phyloP scores from a whole-genome alignment of 1,140 invertebrate genomes.

The Heliconius hermathena region DNA sequence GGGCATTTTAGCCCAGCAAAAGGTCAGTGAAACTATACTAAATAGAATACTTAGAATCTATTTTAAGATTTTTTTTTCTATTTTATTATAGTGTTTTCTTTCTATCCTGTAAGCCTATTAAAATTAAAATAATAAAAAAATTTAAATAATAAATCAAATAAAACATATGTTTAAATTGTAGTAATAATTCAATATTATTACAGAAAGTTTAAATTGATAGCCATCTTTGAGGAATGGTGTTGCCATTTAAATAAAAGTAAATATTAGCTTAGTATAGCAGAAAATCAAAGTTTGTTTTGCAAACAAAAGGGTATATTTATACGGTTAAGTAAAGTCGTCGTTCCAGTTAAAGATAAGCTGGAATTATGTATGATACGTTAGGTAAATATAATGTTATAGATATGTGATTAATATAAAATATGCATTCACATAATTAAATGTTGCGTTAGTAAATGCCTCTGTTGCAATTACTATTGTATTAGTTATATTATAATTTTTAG shows the following conservation, averaged over 20 bases:
- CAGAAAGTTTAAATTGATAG: conserved; percentile 14
- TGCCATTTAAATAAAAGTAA: conserved; percentile 30
- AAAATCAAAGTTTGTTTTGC: conserved; percentile 33
- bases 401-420: neutral
- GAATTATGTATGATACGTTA: conserved; percentile 7
- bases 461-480: neutral
- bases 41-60: neutral
- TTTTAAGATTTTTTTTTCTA: neutral
- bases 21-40: neutral
- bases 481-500: too few species aligned
- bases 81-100: too few species aligned
- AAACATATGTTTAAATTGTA: neutral
- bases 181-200: neutral
- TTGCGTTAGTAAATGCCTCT: neutral
- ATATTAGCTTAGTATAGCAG: conserved; percentile 33
- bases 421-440: neutral
- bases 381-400: neutral
- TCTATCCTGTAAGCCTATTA: neutral
- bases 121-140: neutral
- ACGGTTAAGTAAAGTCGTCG: conserved; percentile 13
- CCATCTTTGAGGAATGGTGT: conserved; percentile 28
- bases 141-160: too few species aligned
- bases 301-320: conserved; percentile 34
- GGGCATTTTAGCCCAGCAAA: neutral
- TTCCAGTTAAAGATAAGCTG: conserved; percentile 20